phyloP scores from a whole-genome alignment of 2,113 vertebrate genomes.

The Brachypteracias leptosomus region DNA sequence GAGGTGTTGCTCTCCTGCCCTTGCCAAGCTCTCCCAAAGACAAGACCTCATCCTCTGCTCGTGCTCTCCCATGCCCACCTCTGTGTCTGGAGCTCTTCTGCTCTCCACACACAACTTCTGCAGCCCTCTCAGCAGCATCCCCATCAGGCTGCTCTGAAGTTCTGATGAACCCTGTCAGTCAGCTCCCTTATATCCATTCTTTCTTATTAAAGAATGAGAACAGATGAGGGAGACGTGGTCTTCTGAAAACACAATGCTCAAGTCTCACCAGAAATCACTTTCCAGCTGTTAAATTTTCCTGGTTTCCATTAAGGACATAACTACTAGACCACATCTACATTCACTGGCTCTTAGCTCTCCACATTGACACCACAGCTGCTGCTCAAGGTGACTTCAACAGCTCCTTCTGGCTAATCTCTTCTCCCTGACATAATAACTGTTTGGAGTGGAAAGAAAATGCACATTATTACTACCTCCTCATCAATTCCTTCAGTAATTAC shows the following conservation, averaged over 20 bases:
- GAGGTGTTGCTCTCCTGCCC: background rate
- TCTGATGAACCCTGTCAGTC: background rate
- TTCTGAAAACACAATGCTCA: background rate
- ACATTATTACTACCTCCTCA: background rate
- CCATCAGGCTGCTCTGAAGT: background rate
- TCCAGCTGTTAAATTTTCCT: background rate
- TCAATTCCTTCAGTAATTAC: background rate
- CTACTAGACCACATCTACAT: rapidly evolving
- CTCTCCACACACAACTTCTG: background rate
- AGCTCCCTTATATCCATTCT: background rate
- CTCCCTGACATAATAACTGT: background rate
- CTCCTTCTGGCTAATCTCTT: background rate
- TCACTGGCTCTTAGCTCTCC: background rate
- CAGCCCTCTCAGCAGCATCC: background rate
- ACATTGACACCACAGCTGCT: background rate
- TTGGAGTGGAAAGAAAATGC: background rate
- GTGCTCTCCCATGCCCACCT: rapidly evolving
- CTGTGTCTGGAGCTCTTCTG: background rate
- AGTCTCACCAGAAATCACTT: background rate
- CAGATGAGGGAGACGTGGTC: background rate
- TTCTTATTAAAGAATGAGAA: background rate
- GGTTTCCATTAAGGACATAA: background rate
- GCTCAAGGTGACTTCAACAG: background rate
- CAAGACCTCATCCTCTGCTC: background rate
- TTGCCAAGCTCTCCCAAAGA: background rate